Base-by-base conservation (phyloP, 2,797 vertebrate species). In the Anguilla anguilla region DNA sequence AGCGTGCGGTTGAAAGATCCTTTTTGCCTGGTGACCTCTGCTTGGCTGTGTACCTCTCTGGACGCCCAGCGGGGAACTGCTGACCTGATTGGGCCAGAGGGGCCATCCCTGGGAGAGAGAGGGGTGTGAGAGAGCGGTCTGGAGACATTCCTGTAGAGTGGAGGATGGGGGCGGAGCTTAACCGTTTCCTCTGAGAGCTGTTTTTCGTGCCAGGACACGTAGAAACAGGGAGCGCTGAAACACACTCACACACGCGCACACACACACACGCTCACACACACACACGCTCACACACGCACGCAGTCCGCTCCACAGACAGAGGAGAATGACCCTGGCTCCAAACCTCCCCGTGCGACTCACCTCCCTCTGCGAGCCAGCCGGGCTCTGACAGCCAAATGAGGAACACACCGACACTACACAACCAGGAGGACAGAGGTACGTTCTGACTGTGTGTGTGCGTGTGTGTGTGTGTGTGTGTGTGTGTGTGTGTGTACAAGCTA, bases 91-190 rank as follows among this genome's bases (percentile, higher is more conserved):
- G 19, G 82, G 69, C 55, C 59, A 39, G 31, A 10, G 57, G 81
- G 25, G 19, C 61, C 9, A 6, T 67, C 74, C 74, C 35, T 22
- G 74, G 19, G 55, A 67, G 3, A 77, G 85, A 43, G 55, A 59
- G 43, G 83, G 79, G 77, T 67, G 55, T 64, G 25, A 15, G 49
- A 64, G 72, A 88, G 74, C 22, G 88, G 83, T 87, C 43, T 83
- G 81, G 59, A 72, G 87, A 64, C 83, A 88, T 88, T 77, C 69
- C 67, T 85, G 83, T 57, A 53, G 49, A 67, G n/a, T 55, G 22
- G 49, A 85, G 83, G 53, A 85, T 79, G 61, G 90, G 90, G 92
- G 92, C 85, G 92, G 92, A 85, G 90, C 90, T 92, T 88, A 86
- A 55, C 85, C 59, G 89, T 87, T 91, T 92, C 89, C 91, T 91